Conservation (phyloP, 2,797 vertebrate genomes). For the Synaphobranchus kaupii region DNA sequence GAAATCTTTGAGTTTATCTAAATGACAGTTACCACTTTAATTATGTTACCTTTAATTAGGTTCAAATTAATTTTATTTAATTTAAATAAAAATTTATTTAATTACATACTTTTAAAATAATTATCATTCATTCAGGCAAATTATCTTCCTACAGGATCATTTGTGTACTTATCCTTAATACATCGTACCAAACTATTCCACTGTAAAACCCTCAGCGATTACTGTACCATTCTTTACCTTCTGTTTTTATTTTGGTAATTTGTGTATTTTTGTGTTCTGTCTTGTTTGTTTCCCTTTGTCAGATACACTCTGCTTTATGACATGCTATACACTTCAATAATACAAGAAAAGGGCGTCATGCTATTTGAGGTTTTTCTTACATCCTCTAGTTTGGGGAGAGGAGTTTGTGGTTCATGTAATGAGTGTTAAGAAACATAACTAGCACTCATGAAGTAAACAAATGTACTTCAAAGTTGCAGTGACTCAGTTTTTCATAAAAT, state of each 20-base stretch:
- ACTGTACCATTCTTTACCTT: neutral
- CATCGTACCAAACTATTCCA: neutral
- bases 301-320: neutral
- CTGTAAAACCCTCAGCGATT: neutral
- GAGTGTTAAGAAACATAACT: neutral
- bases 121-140: neutral
- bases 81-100: no score
- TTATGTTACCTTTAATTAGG: neutral
- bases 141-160: neutral
- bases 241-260: neutral
- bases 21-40: neutral
- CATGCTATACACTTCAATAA: neutral
- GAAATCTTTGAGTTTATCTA: neutral
- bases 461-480: neutral
- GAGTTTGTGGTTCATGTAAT: neutral
- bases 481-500: neutral
- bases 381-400: neutral
- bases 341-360: neutral
- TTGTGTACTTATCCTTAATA: neutral
- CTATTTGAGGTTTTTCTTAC: neutral
- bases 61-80: neutral
- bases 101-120: neutral
- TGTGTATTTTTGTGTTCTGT: neutral
- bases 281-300: neutral
- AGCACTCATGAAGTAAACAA: neutral